Base-by-base conservation (phyloP, 2,797 vertebrate genomes). In the Acrossocheilus fasciatus region DNA sequence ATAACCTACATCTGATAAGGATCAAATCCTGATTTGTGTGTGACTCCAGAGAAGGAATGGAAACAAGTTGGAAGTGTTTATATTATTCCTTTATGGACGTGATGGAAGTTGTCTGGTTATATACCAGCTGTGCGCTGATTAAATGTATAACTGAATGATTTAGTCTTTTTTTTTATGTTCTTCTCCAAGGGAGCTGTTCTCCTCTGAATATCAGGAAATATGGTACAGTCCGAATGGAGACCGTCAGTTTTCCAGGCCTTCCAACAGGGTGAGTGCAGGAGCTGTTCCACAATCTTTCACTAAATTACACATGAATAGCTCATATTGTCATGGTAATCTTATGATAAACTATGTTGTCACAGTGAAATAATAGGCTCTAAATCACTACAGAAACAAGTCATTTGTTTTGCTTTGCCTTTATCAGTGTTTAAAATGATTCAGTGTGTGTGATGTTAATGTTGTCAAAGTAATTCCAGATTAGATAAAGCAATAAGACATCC, bases 131-230 rank as follows among this genome's bases (percentile, higher is more conserved):
- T 86, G 41, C 1, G 9, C 14, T 26, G 41, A 74, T 69, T 79
- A 69, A 68, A 86, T 41, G 2, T 41, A 6, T 36, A 79, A 11
- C 72, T 83, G 69, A 59, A 62, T 69, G n/a, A 26, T 85, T 39
- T 82, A 66, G 39, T 20, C 47, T 50, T 77, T 30, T 39, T 76
- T 85, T 64, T 12, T 82, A 43, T 89, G 62, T 83, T 23, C 47
- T 14, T 72, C 87, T 85, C 57, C 18, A 89, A 99, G 98, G 90
- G 92, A 97, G 84, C 96, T 99, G 83, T 95, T 99, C 92, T 95
- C 97, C 86, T 95, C 96, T 36, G 92, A 94, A 91, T 99, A 98
- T 93, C 96, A 96, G 2, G 97, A 99, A 93, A 97, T 96, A 85
- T 96, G 96, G 95, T 99, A 99, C 87, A 94, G 87, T 85, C 89